Percentiles rank a stretch among this genome's conserved stretches.
Evolutionary conservation across 2,113 vertebrate genomes (phyloP).

Genomic region (Podilymbus podiceps): DNA sequence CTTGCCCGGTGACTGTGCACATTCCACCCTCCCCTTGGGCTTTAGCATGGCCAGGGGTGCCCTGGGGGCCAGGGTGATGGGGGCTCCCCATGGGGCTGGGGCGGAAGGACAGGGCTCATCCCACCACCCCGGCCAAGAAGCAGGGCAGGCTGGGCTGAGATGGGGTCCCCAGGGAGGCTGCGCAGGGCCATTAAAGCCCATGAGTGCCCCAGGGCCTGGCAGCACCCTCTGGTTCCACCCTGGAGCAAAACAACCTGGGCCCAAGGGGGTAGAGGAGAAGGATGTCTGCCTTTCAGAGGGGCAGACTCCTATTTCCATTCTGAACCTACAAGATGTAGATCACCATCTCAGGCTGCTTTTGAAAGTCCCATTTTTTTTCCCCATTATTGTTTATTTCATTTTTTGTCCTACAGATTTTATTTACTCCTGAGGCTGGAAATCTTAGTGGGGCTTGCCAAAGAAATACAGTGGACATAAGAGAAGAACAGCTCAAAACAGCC

Average conservation of each 20-base stretch:
- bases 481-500: constrained; percentile 11
- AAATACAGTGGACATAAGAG: background rate
- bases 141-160: background rate
- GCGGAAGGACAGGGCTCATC: background rate
- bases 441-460: background rate
- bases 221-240: background rate
- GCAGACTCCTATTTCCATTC: background rate
- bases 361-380: background rate
- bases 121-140: background rate
- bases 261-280: background rate
- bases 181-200: too few relatives aligned
- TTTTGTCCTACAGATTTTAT: background rate
- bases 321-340: background rate
- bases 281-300: background rate
- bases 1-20: background rate
- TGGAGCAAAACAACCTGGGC: background rate
- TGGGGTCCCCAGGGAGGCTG: background rate
- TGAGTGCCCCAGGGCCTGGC: background rate
- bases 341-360: background rate
- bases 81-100: rapidly evolving
- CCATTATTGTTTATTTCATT: background rate
- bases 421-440: background rate
- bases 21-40: background rate
- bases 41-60: background rate
- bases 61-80: too few relatives aligned